These are phyloP conservation scores for Pseudopipra pipra DNA, from an alignment of 2,113 vertebrate species.

Conservation along the genomic window DNA sequence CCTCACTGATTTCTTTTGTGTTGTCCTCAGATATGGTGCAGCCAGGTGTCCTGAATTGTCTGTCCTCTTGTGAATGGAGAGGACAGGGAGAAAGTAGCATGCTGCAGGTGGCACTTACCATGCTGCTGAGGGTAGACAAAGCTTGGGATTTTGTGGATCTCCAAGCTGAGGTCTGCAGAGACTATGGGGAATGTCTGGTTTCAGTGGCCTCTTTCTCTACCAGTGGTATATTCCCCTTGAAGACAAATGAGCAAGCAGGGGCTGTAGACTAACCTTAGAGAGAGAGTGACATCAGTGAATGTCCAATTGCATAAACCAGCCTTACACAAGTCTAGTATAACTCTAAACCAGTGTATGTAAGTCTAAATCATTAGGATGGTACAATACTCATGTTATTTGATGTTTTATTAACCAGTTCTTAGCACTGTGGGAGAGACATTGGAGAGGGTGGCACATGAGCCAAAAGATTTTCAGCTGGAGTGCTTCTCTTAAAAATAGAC, in stretches of 20 bases:
- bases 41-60: background rate
- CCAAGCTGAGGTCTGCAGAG: background rate
- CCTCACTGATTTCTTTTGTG: background rate
- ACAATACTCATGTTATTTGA: background rate
- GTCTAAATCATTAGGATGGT: background rate
- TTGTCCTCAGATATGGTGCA: background rate
- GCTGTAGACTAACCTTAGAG: background rate
- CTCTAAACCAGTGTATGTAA: background rate
- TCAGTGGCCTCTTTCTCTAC: background rate
- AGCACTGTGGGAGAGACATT: background rate
- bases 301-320: background rate
- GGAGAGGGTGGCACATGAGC: background rate
- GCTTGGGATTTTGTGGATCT: background rate
- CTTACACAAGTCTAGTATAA: background rate
- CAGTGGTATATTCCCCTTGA: background rate
- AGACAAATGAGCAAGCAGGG: background rate
- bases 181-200: background rate
- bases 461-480: background rate
- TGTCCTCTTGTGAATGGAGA: background rate
- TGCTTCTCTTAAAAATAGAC: background rate
- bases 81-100: background rate
- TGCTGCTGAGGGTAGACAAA: background rate
- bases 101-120: background rate
- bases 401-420: background rate
- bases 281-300: background rate